Percentiles rank a stretch among this genome's conserved stretches.
phyloP scores from a whole-genome alignment of 1,140 invertebrate genomes.

The Anastatus disparis region DNA sequence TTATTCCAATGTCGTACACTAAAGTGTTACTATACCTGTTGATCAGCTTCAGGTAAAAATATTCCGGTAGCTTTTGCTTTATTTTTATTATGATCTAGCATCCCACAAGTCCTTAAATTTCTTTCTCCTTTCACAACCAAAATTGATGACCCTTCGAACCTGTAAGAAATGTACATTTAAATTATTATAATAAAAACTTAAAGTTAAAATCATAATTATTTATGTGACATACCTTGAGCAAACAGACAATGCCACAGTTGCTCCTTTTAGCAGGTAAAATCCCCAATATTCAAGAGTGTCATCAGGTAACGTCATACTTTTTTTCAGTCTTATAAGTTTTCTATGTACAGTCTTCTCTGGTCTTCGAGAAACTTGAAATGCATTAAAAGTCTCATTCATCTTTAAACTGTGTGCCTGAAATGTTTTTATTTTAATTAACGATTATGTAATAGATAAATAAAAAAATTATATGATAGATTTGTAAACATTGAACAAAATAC shows the following conservation, averaged over 20 bases:
- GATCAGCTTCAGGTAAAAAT: conserved; percentile 69
- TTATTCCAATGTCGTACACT: background rate
- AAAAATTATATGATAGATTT: conserved; percentile 62
- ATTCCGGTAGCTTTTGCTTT: conserved; percentile 67
- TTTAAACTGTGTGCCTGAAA: conserved; percentile 75
- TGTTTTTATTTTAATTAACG: conserved; percentile 26
- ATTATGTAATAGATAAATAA: background rate
- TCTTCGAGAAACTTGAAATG: conserved; percentile 78
- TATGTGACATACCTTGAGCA: conserved; percentile 75
- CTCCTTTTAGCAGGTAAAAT: conserved; percentile 83
- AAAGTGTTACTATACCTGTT: conserved; percentile 68
- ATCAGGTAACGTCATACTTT: conserved; percentile 84
- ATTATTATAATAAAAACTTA: background rate
- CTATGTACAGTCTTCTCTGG: conserved; percentile 76
- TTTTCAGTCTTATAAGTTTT: conserved; percentile 81
- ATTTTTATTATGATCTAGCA: conserved; percentile 76
- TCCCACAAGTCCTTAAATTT: conserved; percentile 79
- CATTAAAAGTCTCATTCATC: conserved; percentile 84
- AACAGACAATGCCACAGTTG: conserved; percentile 78
- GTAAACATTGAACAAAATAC: background rate
- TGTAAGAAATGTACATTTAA: conserved; percentile 47
- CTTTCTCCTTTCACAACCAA: conserved; percentile 82
- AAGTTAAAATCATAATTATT: background rate
- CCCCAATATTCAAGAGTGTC: conserved; percentile 91
- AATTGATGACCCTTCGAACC: conserved; percentile 78